Evolutionary conservation across 2,888 invertebrate genomes (phyloP), one percentile per base, ranked within the genome.

Genomic region (Calameuta idolon): DNA sequence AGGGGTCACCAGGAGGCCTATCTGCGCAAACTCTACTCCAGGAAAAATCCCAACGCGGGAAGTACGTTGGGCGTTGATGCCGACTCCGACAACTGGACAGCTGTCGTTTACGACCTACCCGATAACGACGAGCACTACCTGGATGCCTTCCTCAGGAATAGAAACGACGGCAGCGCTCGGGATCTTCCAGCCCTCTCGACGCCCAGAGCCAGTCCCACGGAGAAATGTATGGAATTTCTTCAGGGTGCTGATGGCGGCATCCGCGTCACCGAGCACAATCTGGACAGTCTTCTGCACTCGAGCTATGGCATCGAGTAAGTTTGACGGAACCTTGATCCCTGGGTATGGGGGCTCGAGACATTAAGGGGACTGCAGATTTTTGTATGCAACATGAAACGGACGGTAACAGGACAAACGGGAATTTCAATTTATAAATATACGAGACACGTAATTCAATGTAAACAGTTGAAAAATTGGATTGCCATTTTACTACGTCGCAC

Each of bases 1-100:
- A 87, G 91, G 23, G 87, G 90, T 76, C 91, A 91, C 80, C 91
- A 91, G 80, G 91, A 91, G 79, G 91, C 91, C 11, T 91, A 91
- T 75, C 86, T 91, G n/a, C 87, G 91, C 9, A 89, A 88, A 69
- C 85, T 91, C 23, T 91, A 91, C 83, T 90, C 89, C 2, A 85
- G 88, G 34, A 91, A 89, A 77, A 89, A 88, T 76, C 75, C 75
- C 34, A 74, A 73, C 75, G 73, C 77, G 77, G 75, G 83, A 75
- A 37, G 79, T 69, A 80, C 79, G 31, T 77, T 79, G 31, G 73
- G 75, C 77, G 84, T 83, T 4, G 79, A 82, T 35, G 69, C 75
- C 34, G 68, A 79, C 30, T 69, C 81, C 40, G 76, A 79, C 15
- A 12, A 80, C n/a, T 37, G 55, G 77, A 79, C 75, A 34, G 74